Base-by-base conservation (phyloP, 2,888 invertebrate genomes). In the Criorhina ranunculi region DNA sequence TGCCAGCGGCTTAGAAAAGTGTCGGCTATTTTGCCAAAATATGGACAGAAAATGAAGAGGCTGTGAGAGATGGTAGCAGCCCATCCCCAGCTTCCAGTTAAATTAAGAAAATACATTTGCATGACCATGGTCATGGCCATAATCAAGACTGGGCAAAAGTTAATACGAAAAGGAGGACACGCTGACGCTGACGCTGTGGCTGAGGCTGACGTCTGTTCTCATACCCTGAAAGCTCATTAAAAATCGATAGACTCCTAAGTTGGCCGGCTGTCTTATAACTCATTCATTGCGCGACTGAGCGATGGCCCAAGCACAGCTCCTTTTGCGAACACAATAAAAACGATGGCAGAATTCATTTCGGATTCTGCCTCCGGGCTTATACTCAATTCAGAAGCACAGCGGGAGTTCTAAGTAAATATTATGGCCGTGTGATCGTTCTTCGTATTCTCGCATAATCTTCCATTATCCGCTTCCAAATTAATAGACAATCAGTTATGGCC, bases 341-440 rank as follows among this genome's bases (percentile, higher is more conserved):
- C 81, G 81, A 86, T 91, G 90, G 91, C 89, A 91, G 91, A 92
- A 91, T 91, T 90, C 92, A 91, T 92, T 92, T 91, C 90, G 93
- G 89, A 93, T 93, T 94, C 94, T 93, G 94, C 94, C 94, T 93
- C 93, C 93, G 94, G 94, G 94, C 93, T 94, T 94, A 93, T 94
- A 94, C 94, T 94, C 94, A 94, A 94, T 94, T 94, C 94, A 94
- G 94, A 93, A 94, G 94, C 94, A 93, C 94, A 94, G 94, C 94
- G 93, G 94, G 94, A 93, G 94, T 94, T 91, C 91, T 91, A 91
- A 91, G 91, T 91, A 91, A 90, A 91, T 91, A 91, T 89, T 88
- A 88, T 88, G 86, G 88, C 88, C 87, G 87, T 87, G 88, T 89
- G 89, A 90, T 90, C 89, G 89, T 88, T 88, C 88, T 87, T 89